Evolutionary conservation across 2,113 vertebrate genomes (phyloP), one percentile per base, ranked within the genome.

Genomic region (Rhinoderma darwinii): DNA sequence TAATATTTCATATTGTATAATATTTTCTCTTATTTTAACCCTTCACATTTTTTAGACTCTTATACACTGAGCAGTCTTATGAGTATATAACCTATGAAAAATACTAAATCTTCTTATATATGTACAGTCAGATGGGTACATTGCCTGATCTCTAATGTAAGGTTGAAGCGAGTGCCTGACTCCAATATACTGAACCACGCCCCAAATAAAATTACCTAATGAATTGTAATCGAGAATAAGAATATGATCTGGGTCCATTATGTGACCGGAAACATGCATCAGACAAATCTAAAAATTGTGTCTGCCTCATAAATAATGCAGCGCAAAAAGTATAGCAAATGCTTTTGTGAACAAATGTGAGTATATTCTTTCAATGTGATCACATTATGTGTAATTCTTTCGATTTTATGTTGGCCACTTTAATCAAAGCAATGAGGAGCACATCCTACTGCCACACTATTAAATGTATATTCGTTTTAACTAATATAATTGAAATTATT

Each of bases 271-370:
- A 72, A 72, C 37, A 25, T 72, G 37, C 68, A 72, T 37, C 17
- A 70, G 66, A 70, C 7, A 1, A 41, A 41, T 11, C 35, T 25
- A 20, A 72, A 72, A 72, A 41, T 22, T 39, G 68, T 72, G 68
- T 39, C 68, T 72, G 68, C 37, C 20, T 72, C 68, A 72, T 72
- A 41, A 72, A 72, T 72, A 72, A 72, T 72, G 68, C 68, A 72
- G 68, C 35, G 18, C 37, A 72, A 39, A 14, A 70, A 22, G 66
- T 18, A 70, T 3, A 9, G 30, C 37, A 22, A 72, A 72, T 72
- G 68, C 68, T 72, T 41, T 25, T 72, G 25, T 17, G 35, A 39
- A 32, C 68, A 22, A 17, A 72, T 70, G 37, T 20, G 35, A 70
- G 66, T 9, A 22, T 5, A 41, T 41, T 41, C 9, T 10, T 72